phyloP scores from a whole-genome alignment of 2,888 invertebrate species.

The Caenorhabditis panamensis region DNA sequence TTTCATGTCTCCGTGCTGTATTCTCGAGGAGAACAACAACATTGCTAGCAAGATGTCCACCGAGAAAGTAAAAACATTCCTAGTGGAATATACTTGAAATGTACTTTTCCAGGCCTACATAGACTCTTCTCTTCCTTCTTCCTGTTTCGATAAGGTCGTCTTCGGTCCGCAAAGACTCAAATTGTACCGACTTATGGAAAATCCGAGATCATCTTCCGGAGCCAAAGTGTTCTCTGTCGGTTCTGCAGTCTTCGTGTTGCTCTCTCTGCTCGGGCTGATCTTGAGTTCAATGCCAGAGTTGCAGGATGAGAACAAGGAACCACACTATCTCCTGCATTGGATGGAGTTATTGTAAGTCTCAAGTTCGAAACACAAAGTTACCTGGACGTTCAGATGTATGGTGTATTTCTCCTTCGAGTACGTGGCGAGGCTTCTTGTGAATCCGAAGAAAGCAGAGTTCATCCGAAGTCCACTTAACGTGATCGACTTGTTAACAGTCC shows the following conservation, averaged over 20 bases:
- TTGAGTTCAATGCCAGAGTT: slow-evolving; percentile 80
- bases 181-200: slow-evolving; percentile 74
- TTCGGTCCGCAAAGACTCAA: slow-evolving; percentile 57
- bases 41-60: slow-evolving; percentile 49
- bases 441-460: slow-evolving; percentile 75
- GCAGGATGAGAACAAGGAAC: slow-evolving; percentile 74
- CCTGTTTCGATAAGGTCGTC: slow-evolving; percentile 75
- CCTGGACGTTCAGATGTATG: slow-evolving; percentile 78
- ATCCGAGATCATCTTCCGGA: slow-evolving; percentile 73
- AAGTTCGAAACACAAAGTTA: not conserved
- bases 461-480: slow-evolving; percentile 77
- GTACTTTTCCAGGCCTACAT: slow-evolving; percentile 58
- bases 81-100: not conserved
- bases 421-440: slow-evolving; percentile 72
- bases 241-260: slow-evolving; percentile 77
- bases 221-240: slow-evolving; percentile 78
- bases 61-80: slow-evolving; percentile 45
- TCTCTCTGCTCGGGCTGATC: slow-evolving; percentile 77
- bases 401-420: slow-evolving; percentile 79
- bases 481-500: slow-evolving; percentile 78
- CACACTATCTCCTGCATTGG: slow-evolving; percentile 62
- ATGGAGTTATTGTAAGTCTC: slow-evolving; percentile 55
- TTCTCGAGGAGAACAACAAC: slow-evolving; percentile 70
- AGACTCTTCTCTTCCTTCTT: slow-evolving; percentile 69
- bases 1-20: slow-evolving; percentile 70